Base-by-base conservation (phyloP, 2,888 invertebrate genomes). In the Ditylenchus weischeri region DNA sequence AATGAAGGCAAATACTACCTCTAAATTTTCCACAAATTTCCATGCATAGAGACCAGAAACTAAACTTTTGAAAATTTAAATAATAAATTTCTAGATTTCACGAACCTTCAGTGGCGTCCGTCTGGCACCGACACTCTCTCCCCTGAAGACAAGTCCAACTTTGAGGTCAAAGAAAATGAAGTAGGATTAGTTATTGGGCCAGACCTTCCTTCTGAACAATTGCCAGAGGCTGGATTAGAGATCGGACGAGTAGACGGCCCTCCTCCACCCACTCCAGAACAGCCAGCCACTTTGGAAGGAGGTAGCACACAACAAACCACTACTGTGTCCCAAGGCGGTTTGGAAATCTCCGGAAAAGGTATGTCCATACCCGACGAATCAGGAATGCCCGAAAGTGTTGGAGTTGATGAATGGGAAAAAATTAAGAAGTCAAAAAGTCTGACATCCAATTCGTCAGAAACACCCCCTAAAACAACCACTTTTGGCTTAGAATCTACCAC, bases 161-260 rank as follows among this genome's bases (percentile, higher is more conserved):
- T 43, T 43, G 43, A 43, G 8, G 43, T 43, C 43, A 43, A 54
- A 54, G 66, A 65, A 62, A 62, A 66, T 36, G 66, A 65, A 66
- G 51, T 65, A 21, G 66, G 66, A 10, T 65, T 65, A 7, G 66
- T 65, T 23, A 65, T 65, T 66, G 65, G 66, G 49, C 38, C 62
- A 23, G 43, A 62, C 47, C 47, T 48, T n/a, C 54, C 54, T 13
- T 21, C 21, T 29, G 19, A 23, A 11, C 18, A 62, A 62, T 13
- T 15, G 23, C 48, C 62, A 19, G 62, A 62, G n/a, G 62, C 47
- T 47, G 62, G 62, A 43, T 21, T 62, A 19, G 62, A 62, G 47
- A 62, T 62, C 49, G 43, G 43, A 11, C 21, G 5, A 59, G 59
- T 23, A 10, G 29, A 54, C 57, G 29, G 23, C 29, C 57, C 23